A percentile compares a stretch with the other conserved stretches of the same genome.
phyloP scores from a whole-genome alignment of 1,140 invertebrate genomes.

The Oryctes rhinoceros region DNA sequence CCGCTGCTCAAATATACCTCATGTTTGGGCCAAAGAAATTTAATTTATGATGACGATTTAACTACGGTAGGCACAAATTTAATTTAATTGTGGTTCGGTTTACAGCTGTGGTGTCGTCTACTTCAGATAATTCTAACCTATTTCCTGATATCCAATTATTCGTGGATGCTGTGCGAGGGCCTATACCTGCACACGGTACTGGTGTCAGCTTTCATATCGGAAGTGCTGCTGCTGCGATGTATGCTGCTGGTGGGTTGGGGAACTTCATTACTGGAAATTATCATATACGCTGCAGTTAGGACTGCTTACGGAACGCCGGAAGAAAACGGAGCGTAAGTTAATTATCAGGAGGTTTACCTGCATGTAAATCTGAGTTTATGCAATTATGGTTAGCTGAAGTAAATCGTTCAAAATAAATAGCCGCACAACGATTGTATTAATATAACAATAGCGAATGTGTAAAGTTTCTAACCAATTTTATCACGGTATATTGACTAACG shows the following conservation, averaged over 20 bases:
- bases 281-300: constrained; percentile 72
- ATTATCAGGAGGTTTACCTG: neutral
- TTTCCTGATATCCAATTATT: constrained; percentile 91
- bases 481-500: too few relatives aligned
- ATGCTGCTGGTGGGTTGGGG: constrained; percentile 88
- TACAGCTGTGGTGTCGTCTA: constrained; percentile 80
- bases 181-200: constrained; percentile 93
- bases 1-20: too few relatives aligned
- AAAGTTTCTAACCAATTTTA: too few relatives aligned
- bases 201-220: constrained; percentile 89
- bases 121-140: constrained; percentile 89
- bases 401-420: too few relatives aligned
- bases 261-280: constrained; percentile 72
- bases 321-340: constrained; percentile 70
- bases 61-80: neutral
- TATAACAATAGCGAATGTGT: too few relatives aligned
- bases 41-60: neutral
- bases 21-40: neutral
- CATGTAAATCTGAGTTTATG: neutral
- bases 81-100: constrained; percentile 37
- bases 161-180: constrained; percentile 95
- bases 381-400: too few relatives aligned
- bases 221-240: constrained; percentile 82
- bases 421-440: too few relatives aligned
- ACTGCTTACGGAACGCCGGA: constrained; percentile 61